Conservation (phyloP, 2,113 vertebrate species). For the Chlamydotis undulata region DNA sequence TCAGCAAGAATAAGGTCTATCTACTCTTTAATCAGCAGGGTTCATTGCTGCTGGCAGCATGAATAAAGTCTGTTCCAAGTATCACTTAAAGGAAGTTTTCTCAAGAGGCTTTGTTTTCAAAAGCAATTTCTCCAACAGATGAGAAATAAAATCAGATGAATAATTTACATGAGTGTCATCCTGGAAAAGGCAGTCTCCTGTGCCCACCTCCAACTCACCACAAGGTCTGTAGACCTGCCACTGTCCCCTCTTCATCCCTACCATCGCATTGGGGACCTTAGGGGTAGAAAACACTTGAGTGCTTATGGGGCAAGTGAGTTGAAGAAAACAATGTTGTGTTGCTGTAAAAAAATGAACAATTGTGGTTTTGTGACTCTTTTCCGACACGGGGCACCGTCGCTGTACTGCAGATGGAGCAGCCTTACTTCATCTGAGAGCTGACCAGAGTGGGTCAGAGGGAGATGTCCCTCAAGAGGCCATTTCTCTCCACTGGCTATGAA, state of each 20-base stretch:
- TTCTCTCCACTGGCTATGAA: background rate
- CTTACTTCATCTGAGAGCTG: background rate
- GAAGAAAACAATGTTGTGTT: background rate
- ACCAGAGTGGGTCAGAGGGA: background rate
- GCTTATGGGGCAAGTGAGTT: background rate
- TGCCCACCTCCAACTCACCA: background rate
- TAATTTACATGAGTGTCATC: background rate
- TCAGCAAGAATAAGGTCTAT: background rate
- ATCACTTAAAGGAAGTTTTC: background rate
- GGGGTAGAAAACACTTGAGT: background rate
- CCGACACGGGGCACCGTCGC: rapidly evolving
- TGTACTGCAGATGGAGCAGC: background rate
- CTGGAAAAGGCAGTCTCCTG: background rate
- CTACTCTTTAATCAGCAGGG: background rate
- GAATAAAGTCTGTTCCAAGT: background rate
- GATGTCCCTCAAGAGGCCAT: background rate
- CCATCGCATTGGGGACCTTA: background rate
- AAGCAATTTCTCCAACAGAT: background rate
- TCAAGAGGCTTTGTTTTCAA: background rate
- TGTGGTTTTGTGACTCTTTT: background rate
- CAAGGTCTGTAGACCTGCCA: background rate
- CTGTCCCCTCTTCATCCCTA: background rate
- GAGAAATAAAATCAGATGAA: background rate
- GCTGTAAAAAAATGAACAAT: background rate
- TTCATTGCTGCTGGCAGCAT: background rate